A percentile compares a stretch with the other conserved stretches of the same genome.
Evolutionary conservation across 2,888 invertebrate species (phyloP).

Genomic region (Habrosyne pyritoides): DNA sequence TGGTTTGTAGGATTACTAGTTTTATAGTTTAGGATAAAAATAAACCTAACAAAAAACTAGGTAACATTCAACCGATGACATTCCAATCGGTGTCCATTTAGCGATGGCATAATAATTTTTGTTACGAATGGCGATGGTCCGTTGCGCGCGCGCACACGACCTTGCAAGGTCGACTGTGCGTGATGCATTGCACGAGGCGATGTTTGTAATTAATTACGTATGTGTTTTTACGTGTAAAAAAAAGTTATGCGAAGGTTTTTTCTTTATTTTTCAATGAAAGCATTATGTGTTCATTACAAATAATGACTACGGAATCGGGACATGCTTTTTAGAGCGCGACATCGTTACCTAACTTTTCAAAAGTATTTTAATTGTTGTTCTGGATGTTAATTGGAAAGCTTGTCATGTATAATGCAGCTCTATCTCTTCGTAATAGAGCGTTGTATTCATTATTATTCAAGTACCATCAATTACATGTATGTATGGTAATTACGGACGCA

Average conservation of each 20-base stretch:
- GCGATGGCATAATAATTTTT: conserved; percentile 11
- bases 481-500: conserved; percentile 4
- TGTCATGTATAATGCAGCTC: not conserved
- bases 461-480: not conserved
- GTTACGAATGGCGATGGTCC: conserved; percentile 9
- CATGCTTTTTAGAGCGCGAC: conserved; percentile 1
- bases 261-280: conserved; percentile 3
- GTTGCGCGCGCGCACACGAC: conserved; percentile 33
- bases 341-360: not conserved
- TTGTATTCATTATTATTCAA: not conserved
- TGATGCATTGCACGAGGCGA: conserved; percentile 21
- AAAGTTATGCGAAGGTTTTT: conserved; percentile 5
- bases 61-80: not conserved
- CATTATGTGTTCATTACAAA: not conserved
- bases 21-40: not conserved
- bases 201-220: conserved; percentile 3
- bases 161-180: conserved; percentile 47
- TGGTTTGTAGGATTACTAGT: too few relatives aligned
- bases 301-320: not conserved
- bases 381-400: not conserved
- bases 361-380: conserved; percentile 1
- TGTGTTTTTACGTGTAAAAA: conserved; percentile 4
- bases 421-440: not conserved
- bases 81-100: conserved; percentile 5
- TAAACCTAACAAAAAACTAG: not conserved